A percentile compares a stretch with the other conserved stretches of the same genome.
Evolutionary conservation across 2,888 invertebrate genomes (phyloP).

Genomic region (Drosophila hamatofila): DNA sequence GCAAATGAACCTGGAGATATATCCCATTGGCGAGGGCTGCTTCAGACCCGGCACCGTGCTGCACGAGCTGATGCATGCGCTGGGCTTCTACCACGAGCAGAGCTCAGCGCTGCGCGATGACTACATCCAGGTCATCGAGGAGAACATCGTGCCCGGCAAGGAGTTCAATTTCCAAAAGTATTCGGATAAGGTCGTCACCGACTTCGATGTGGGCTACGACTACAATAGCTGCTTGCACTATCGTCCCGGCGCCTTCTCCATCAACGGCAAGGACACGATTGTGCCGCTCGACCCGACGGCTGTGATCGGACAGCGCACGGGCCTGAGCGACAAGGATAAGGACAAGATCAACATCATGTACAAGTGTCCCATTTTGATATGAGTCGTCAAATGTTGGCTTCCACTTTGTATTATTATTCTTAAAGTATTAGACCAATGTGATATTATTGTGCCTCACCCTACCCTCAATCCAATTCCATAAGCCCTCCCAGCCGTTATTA

Average conservation of each 20-base stretch:
- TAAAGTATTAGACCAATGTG: constrained; percentile 57
- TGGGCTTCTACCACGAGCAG: constrained; percentile 93
- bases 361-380: constrained; percentile 77
- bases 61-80: constrained; percentile 92
- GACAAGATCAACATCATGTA: constrained; percentile 84
- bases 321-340: constrained; percentile 80
- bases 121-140: constrained; percentile 87
- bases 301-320: constrained; percentile 81
- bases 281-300: constrained; percentile 84
- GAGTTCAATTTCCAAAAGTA: constrained; percentile 90
- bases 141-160: constrained; percentile 86
- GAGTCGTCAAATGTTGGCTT: constrained; percentile 14
- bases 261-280: constrained; percentile 90
- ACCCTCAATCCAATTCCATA: background rate
- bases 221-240: constrained; percentile 93
- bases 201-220: constrained; percentile 90
- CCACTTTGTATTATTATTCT: constrained; percentile 13
- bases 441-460: constrained; percentile 40
- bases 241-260: constrained; percentile 90
- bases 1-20: constrained; percentile 80
- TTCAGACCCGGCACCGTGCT: constrained; percentile 87
- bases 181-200: constrained; percentile 86
- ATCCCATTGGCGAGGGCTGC: constrained; percentile 81
- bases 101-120: constrained; percentile 91
- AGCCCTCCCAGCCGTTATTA: background rate